phyloP scores from a whole-genome alignment of 1,140 invertebrate genomes.

The Temnothorax curvispinosus region DNA sequence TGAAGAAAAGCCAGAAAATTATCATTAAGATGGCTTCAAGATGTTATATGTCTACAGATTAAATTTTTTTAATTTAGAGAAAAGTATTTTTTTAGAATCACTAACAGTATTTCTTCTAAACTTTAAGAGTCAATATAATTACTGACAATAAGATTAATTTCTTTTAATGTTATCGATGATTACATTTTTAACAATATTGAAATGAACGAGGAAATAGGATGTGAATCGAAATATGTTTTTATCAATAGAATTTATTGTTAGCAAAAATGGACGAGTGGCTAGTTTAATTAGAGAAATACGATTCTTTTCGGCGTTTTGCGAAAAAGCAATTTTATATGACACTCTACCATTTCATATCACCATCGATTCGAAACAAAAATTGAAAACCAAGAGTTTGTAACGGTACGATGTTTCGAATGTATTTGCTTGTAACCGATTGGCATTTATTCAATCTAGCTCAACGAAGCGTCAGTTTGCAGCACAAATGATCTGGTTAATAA shows the following conservation, averaged over 20 bases:
- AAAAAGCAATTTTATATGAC: slow-evolving; percentile 43
- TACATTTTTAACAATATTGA: neutral
- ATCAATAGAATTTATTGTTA: slow-evolving; percentile 17
- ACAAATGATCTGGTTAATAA: slow-evolving; percentile 51
- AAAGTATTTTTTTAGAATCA: neutral
- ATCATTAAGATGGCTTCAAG: too few species aligned
- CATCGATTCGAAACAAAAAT: slow-evolving; percentile 8
- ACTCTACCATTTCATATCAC: slow-evolving; percentile 2
- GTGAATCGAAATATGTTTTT: neutral
- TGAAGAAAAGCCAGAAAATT: neutral
- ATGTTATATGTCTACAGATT: too few species aligned
- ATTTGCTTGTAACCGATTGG: slow-evolving; percentile 29
- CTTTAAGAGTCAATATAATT: neutral
- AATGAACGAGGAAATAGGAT: neutral
- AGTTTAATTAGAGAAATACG: slow-evolving; percentile 48
- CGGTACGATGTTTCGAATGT: slow-evolving; percentile 6
- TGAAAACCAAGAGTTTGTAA: slow-evolving; percentile 35
- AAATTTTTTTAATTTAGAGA: neutral
- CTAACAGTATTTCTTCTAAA: too few species aligned
- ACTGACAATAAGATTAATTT: neutral
- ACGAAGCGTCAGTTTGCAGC: slow-evolving; percentile 31
- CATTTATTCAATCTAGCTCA: slow-evolving; percentile 49
- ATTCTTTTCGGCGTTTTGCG: slow-evolving; percentile 21
- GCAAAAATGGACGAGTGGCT: neutral
- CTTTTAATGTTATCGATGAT: neutral